Base-by-base conservation (phyloP, 2,113 vertebrate genomes). In the Apus apus region DNA sequence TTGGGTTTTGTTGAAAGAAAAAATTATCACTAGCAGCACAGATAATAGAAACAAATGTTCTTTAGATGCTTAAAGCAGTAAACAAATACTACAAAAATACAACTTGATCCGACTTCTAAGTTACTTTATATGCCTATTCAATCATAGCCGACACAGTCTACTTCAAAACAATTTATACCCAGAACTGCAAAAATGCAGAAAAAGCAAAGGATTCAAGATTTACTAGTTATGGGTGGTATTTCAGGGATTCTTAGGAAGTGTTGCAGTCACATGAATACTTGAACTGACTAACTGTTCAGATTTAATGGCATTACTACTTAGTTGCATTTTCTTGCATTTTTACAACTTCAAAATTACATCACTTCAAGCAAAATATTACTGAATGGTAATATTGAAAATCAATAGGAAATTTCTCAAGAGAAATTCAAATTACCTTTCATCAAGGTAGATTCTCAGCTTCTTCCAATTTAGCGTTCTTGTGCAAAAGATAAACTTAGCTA, bases 401-500 rank as follows among this genome's bases (percentile, higher is more conserved):
- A 92, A 56, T 30, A 79, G 13, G 34, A 46, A 65, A 81, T 29
- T 4, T 57, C 21, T 66, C 54, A 46, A 30, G 66, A 90, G 58
- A 90, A 81, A 83, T 62, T 76, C n/a, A 45, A 48, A 40, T 93
- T 96, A 99, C 99, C 99, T 99, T 97, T 99, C 99, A 96, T 99
- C 99, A 92, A 99, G 98, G 96, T 99, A 99, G 96, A 99, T 98
- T 97, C 99, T 98, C 94, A 99, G 98, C 98, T 99, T 99, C 98
- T 99, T 99, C 99, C 99, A 99, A 96, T 99, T 99, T 96, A 99
- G 98, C 77, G 98, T 99, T 97, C 99, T 98, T 70, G 99, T 99
- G 97, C 98, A 99, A 98, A 99, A 99, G 96, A 99, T 99, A 97
- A 99, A 99, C 94, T 99, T 99, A 62, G 99, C 99, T 97, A 99